Percentiles rank a stretch among this genome's conserved stretches.
These are phyloP conservation scores for Xiphophorus couchianus DNA, from an alignment of 2,113 vertebrate genomes.

Conservation along the genomic window DNA sequence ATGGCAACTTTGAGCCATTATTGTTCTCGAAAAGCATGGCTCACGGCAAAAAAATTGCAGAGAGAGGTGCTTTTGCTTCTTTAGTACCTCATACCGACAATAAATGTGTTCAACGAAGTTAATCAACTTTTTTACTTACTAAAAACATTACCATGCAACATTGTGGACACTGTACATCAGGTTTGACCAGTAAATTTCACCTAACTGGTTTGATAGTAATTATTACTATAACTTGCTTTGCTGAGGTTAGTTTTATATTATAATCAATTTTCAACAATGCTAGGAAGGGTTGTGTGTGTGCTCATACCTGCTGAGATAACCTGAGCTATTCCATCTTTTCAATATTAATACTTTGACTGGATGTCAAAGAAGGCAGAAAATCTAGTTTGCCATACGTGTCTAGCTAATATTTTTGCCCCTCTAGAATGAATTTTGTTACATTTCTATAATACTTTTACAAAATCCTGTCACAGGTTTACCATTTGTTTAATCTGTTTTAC, in stretches of 20 bases:
- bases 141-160: neutral
- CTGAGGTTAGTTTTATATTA: neutral
- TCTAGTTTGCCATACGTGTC: slow-evolving; percentile 22
- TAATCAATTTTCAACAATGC: neutral
- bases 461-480: neutral
- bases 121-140: slow-evolving; percentile 5
- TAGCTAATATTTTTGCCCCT: neutral
- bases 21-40: slow-evolving; percentile 34
- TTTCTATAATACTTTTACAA: neutral
- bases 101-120: slow-evolving; percentile 1
- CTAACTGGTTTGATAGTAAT: slow-evolving; percentile 18
- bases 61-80: slow-evolving; percentile 6
- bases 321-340: slow-evolving; percentile 1
- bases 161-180: neutral
- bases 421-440: too few species aligned
- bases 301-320: slow-evolving; percentile 1
- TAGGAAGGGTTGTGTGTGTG: neutral
- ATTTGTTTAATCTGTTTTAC: too few species aligned
- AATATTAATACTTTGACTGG: slow-evolving; percentile 30
- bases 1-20: slow-evolving; percentile 34
- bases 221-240: neutral
- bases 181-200: slow-evolving; percentile 5
- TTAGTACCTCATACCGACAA: neutral
- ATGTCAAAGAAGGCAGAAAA: slow-evolving; percentile 32
- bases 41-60: slow-evolving; percentile 22